Conservation (phyloP, 2,888 invertebrate species). For the Lycocerus yunnanus region DNA sequence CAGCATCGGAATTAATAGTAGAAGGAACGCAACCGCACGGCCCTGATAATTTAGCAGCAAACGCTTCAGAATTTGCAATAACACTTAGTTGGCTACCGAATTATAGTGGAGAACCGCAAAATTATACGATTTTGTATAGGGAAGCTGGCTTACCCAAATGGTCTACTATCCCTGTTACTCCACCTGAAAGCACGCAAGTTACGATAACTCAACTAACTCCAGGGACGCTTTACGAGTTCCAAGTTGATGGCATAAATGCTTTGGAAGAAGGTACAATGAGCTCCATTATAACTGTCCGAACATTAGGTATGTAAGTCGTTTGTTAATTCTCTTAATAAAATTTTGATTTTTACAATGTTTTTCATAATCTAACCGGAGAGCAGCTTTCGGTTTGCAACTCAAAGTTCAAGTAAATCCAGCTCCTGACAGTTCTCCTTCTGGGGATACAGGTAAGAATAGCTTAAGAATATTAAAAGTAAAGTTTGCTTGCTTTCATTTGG, state of each 20-base stretch:
- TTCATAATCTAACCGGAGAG: constrained; percentile 34
- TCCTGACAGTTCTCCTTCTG: constrained; percentile 70
- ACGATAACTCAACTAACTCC: constrained; percentile 90
- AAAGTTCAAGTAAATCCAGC: constrained; percentile 68
- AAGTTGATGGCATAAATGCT: constrained; percentile 94
- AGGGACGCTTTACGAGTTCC: constrained; percentile 93
- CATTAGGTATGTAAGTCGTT: constrained; percentile 77
- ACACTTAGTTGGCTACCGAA: constrained; percentile 93
- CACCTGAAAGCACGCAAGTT: constrained; percentile 86
- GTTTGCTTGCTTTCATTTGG: constrained; percentile 26
- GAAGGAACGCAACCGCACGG: constrained; percentile 98
- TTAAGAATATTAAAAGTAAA: constrained; percentile 19
- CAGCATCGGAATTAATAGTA: constrained; percentile 85
- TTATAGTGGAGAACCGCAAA: constrained; percentile 93
- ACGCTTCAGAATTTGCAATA: constrained; percentile 87
- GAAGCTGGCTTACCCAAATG: constrained; percentile 88
- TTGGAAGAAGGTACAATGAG: constrained; percentile 96
- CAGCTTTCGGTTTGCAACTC: constrained; percentile 63
- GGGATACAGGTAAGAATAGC: constrained; percentile 71
- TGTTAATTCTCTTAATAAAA: not conserved
- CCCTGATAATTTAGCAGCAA: constrained; percentile 92
- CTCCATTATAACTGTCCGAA: constrained; percentile 86
- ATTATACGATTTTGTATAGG: constrained; percentile 93
- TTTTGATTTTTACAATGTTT: not conserved
- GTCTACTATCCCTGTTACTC: constrained; percentile 92